phyloP scores from a whole-genome alignment of 37 sponge, comb jelly and placozoan species.

The Hexactinellida sp. region DNA sequence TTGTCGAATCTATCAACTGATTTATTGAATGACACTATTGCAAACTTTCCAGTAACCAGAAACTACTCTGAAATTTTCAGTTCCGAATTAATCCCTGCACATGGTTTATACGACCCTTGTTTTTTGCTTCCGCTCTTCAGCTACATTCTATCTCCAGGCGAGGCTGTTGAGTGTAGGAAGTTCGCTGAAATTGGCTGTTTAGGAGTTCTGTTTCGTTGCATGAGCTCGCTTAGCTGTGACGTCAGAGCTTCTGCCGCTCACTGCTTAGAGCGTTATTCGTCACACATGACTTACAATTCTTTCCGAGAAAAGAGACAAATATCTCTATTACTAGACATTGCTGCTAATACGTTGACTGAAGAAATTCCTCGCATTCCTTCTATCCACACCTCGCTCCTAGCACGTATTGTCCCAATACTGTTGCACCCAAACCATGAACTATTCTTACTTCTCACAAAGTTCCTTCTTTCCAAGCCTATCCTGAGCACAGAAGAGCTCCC shows the following conservation, averaged over 20 bases:
- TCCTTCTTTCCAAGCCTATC: not conserved
- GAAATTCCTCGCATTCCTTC: not conserved
- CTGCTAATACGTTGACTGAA: not conserved
- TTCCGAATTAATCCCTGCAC: not conserved
- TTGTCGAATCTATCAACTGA: not conserved
- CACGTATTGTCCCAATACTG: not conserved
- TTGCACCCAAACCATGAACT: not conserved
- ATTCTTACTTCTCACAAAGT: not conserved
- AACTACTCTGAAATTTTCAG: not conserved
- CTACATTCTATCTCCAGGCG: conserved; percentile 37
- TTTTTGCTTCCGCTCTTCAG: conserved; percentile 54
- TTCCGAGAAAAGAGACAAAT: conserved; percentile 68
- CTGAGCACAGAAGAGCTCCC: not conserved
- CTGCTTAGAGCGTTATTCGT: conserved; percentile 31
- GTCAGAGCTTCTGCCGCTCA: conserved; percentile 41
- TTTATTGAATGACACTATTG: not conserved
- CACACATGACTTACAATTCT: conserved; percentile 33
- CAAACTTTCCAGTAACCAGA: not conserved
- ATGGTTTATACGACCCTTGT: conserved; percentile 42
- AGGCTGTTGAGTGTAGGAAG: conserved; percentile 42
- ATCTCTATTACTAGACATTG: not conserved
- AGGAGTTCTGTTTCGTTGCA: conserved; percentile 31
- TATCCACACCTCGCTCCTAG: not conserved
- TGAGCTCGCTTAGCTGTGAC: conserved; percentile 29
- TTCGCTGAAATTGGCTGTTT: conserved; percentile 52